These are phyloP conservation scores for Scaeva pyrastri DNA, from an alignment of 2,888 invertebrate genomes.

Conservation along the genomic window DNA sequence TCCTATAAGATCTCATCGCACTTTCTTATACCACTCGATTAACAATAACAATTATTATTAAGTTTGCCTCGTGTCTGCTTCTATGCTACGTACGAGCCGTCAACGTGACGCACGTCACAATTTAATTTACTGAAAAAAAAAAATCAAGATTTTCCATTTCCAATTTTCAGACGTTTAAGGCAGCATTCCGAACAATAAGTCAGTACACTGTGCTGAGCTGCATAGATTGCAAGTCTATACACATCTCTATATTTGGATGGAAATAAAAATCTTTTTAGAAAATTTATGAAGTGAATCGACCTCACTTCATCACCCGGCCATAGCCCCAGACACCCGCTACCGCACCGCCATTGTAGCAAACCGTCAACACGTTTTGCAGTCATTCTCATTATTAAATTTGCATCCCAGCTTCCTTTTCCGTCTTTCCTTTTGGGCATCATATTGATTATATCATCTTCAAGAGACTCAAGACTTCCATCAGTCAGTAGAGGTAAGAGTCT, in stretches of 20 bases:
- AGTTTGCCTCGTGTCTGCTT: background rate
- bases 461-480: background rate
- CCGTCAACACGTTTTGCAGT: conserved; percentile 17
- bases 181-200: background rate
- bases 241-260: background rate
- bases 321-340: background rate
- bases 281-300: background rate
- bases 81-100: background rate
- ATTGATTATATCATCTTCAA: background rate
- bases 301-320: no score
- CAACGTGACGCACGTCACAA: background rate
- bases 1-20: background rate
- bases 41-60: background rate
- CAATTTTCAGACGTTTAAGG: background rate
- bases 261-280: conserved; percentile 21
- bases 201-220: background rate
- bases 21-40: background rate
- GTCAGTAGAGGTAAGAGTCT: background rate
- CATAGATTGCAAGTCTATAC: background rate
- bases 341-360: background rate
- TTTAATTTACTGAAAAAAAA: conserved; percentile 7
- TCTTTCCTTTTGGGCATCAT: background rate
- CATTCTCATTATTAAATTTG: conserved; percentile 14
- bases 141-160: background rate
- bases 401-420: conserved; percentile 8